These are phyloP conservation scores for Malurus melanocephalus DNA, from an alignment of 2,113 vertebrate species.

Conservation along the genomic window DNA sequence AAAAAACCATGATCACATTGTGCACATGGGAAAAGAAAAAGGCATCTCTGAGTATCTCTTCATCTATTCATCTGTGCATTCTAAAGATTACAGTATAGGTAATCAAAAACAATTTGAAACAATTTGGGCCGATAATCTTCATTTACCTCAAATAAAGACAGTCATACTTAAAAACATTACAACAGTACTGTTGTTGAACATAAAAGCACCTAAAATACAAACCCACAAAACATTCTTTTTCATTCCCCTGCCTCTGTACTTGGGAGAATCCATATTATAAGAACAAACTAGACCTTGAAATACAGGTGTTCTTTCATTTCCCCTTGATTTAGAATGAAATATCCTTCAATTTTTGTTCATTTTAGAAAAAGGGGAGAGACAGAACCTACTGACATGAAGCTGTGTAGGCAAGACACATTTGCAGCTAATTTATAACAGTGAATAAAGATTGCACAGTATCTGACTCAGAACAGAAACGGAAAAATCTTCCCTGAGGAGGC, in stretches of 20 bases:
- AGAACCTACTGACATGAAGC: background rate
- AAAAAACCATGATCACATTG: slow-evolving; percentile 31
- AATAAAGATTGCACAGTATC: slow-evolving; percentile 19
- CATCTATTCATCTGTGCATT: background rate
- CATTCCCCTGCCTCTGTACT: background rate
- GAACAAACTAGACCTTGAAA: background rate
- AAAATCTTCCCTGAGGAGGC: slow-evolving; percentile 41
- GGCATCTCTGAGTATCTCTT: slow-evolving; percentile 31
- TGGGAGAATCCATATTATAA: background rate
- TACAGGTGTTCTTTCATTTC: background rate
- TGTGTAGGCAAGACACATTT: slow-evolving; percentile 5
- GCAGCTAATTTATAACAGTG: slow-evolving; percentile 13
- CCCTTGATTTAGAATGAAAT: background rate
- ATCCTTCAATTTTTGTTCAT: background rate
- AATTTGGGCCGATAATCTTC: slow-evolving; percentile 60
- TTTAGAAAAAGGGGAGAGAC: background rate
- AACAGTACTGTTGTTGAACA: background rate
- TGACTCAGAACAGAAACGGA: slow-evolving; percentile 10
- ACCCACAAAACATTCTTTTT: background rate
- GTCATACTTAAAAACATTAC: slow-evolving; percentile 22
- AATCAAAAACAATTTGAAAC: slow-evolving; percentile 63
- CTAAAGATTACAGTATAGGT: slow-evolving; percentile 42
- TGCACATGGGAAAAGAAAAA: slow-evolving; percentile 32
- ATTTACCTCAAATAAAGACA: slow-evolving; percentile 58
- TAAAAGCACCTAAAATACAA: background rate